phyloP scores from a whole-genome alignment of 2,888 invertebrate species.

The Neuroscelio doddi region DNA sequence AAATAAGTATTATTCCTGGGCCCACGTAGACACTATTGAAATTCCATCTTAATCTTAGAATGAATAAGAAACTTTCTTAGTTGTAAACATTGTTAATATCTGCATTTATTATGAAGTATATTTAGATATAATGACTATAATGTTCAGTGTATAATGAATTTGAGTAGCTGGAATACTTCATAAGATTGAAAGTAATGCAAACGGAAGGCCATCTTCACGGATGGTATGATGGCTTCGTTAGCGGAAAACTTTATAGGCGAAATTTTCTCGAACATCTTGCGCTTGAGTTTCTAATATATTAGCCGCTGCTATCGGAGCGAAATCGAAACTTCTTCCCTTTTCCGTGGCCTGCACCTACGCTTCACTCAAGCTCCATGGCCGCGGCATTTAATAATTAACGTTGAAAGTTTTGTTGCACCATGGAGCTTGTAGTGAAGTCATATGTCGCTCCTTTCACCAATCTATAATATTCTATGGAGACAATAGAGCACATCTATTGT shows the following conservation, averaged over 20 bases:
- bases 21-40: too few species aligned
- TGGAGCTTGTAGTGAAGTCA: background rate
- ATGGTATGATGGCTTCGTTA: conserved; percentile 11
- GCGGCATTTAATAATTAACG: conserved; percentile 52
- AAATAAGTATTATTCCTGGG: too few species aligned
- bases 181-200: conserved; percentile 17
- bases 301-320: conserved; percentile 9
- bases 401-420: conserved; percentile 42
- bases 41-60: too few species aligned
- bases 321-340: conserved; percentile 21
- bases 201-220: conserved; percentile 13
- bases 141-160: background rate
- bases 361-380: conserved; percentile 14
- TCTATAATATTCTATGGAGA: background rate
- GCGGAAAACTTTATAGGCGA: conserved; percentile 13
- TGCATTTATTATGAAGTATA: too few species aligned
- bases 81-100: too few species aligned
- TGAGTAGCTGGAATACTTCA: conserved; percentile 8
- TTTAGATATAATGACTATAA: background rate
- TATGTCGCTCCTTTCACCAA: background rate
- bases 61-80: too few species aligned
- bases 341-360: background rate
- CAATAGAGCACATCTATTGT: background rate
- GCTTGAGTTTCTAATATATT: conserved; percentile 12
- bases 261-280: conserved; percentile 10